phyloP scores from a whole-genome alignment of 1,140 invertebrate genomes.

The Dufourea novaeangliae region DNA sequence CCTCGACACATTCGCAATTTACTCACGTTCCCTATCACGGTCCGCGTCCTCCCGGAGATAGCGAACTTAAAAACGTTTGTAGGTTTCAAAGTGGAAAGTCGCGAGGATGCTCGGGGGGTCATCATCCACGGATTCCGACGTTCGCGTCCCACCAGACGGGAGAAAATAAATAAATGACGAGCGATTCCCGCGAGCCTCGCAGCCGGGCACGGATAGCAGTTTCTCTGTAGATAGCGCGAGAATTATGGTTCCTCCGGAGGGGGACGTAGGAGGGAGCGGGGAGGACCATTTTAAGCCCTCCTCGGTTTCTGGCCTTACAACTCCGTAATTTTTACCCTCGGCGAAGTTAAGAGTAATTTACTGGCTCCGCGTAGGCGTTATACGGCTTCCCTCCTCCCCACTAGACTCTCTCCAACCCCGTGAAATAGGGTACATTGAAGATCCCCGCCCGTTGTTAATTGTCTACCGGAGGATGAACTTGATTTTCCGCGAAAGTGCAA shows the following conservation, averaged over 20 bases:
- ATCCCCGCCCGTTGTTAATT: conserved; percentile 61
- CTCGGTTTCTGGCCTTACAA: conserved; percentile 72
- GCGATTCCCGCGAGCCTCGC: conserved; percentile 69
- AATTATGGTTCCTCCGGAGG: conserved; percentile 75
- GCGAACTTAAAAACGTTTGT: background rate
- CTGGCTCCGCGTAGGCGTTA: conserved; percentile 71
- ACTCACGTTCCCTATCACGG: background rate
- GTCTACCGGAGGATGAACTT: conserved; percentile 63
- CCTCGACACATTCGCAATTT: background rate
- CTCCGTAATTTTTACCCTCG: conserved; percentile 80
- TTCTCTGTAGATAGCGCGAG: conserved; percentile 77
- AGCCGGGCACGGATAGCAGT: conserved; percentile 65
- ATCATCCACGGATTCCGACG: conserved; percentile 61
- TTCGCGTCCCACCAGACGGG: conserved; percentile 64
- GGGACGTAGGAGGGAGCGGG: conserved; percentile 29
- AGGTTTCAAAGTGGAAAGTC: background rate
- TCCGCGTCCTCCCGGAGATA: background rate
- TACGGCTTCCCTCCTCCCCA: conserved; percentile 45
- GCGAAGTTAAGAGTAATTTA: conserved; percentile 81
- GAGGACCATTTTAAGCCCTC: conserved; percentile 67
- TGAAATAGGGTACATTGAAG: conserved; percentile 28
- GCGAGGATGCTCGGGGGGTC: background rate
- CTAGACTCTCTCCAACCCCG: background rate
- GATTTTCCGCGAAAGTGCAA: conserved; percentile 57
- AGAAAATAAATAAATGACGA: conserved; percentile 79